phyloP scores from a whole-genome alignment of 2,797 vertebrate species.

The Hafferia zeledoni region DNA sequence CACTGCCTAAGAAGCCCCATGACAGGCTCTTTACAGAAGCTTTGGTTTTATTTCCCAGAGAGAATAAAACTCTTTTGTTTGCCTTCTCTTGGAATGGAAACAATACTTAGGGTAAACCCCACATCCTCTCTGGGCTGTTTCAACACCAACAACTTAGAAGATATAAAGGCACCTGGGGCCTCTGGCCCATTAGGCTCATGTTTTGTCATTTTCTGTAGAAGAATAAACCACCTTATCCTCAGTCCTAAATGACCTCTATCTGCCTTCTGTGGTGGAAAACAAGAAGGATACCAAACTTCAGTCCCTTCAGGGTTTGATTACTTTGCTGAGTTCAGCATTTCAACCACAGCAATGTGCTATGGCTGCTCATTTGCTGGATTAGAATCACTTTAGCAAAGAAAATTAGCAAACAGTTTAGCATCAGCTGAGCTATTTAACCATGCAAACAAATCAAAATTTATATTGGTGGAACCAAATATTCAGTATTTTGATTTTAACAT shows the following conservation, averaged over 20 bases:
- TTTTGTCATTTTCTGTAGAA: background rate
- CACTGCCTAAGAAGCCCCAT: slow-evolving; percentile 6
- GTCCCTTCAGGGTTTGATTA: background rate
- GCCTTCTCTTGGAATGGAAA: slow-evolving; percentile 10
- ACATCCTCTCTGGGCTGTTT: background rate
- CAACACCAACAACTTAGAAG: background rate
- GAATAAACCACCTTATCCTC: background rate
- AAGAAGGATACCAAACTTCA: background rate
- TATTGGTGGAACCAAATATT: background rate
- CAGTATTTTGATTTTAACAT: background rate
- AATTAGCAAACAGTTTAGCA: background rate
- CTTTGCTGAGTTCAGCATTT: background rate
- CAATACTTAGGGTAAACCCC: background rate
- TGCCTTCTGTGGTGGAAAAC: background rate
- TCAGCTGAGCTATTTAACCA: background rate
- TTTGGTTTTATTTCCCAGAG: background rate
- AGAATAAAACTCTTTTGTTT: slow-evolving; percentile 18
- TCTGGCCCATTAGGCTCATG: background rate
- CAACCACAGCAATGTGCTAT: accelerated
- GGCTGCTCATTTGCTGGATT: background rate
- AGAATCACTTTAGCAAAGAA: background rate
- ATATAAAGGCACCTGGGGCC: background rate
- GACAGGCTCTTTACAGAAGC: background rate
- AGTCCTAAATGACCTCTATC: background rate
- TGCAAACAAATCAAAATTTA: background rate